Percentiles rank a stretch among this genome's conserved stretches.
Conservation (phyloP, 92 coral and sea anemone genomes). For the Pocillopora grandis region DNA sequence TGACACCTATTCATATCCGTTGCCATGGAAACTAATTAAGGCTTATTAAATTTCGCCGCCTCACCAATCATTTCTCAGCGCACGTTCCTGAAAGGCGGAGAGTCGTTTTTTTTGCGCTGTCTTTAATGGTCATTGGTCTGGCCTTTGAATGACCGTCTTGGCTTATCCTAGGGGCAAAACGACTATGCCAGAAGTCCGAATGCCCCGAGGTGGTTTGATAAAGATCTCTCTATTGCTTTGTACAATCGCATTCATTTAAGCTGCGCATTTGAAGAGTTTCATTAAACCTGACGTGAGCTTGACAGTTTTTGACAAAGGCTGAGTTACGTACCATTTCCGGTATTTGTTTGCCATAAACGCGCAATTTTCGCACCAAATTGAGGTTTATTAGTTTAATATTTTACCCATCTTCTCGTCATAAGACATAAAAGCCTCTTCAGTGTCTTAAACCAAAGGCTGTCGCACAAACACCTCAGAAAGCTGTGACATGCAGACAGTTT, state of each 20-base stretch:
- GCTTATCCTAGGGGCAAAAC: background rate
- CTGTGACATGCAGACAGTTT: background rate
- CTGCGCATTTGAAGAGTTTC: constrained; percentile 48
- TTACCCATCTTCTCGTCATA: constrained; percentile 43
- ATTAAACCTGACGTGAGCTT: constrained; percentile 69
- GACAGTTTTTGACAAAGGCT: constrained; percentile 71
- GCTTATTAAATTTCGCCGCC: constrained; percentile 79
- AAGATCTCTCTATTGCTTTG: constrained; percentile 23
- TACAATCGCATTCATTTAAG: constrained; percentile 6
- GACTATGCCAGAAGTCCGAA: constrained; percentile 10
- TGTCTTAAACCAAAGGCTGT: background rate
- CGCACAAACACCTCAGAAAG: background rate
- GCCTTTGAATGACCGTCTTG: constrained; percentile 27
- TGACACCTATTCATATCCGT: constrained; percentile 65
- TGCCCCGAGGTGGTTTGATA: constrained; percentile 20
- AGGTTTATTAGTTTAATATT: constrained; percentile 42
- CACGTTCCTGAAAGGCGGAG: constrained; percentile 33
- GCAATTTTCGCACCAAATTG: constrained; percentile 31
- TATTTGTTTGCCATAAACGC: constrained; percentile 69
- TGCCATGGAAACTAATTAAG: constrained; percentile 74
- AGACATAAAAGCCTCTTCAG: constrained; percentile 1
- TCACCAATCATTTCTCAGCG: constrained; percentile 67
- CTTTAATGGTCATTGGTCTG: constrained; percentile 22
- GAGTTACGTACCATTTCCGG: constrained; percentile 79
- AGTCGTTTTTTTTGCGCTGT: constrained; percentile 32